Evolutionary conservation across 2,888 invertebrate species (phyloP).

Genomic region (Athalia circularis): DNA sequence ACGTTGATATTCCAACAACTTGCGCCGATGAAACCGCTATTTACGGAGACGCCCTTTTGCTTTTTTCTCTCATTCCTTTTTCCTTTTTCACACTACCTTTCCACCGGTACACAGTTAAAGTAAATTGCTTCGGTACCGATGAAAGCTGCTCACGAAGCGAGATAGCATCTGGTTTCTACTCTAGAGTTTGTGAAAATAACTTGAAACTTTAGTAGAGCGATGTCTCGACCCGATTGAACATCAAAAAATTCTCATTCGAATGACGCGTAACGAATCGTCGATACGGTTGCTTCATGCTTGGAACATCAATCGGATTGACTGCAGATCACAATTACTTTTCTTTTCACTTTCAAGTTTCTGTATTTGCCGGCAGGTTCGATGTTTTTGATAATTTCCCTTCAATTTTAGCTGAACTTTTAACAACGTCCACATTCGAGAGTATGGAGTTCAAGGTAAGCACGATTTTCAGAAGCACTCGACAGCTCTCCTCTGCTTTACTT

Average conservation of each 20-base stretch:
- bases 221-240: neutral
- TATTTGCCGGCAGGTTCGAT: no score
- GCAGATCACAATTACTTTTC: no score
- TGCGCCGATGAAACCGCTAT: constrained; percentile 29
- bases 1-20: constrained; percentile 35
- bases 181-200: neutral
- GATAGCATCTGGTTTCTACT: constrained; percentile 5
- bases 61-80: neutral
- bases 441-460: constrained; percentile 37
- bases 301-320: no score
- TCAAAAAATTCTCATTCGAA: neutral
- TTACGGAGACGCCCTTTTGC: constrained; percentile 17
- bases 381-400: no score
- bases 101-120: neutral
- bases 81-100: no score
- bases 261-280: no score
- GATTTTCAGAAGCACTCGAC: constrained; percentile 14
- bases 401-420: no score
- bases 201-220: neutral
- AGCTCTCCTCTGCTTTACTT: constrained; percentile 8
- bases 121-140: constrained; percentile 27
- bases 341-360: no score
- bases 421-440: neutral
- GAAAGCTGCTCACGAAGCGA: constrained; percentile 8
- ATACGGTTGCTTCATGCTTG: no score